These are phyloP conservation scores for Phyllotis vaccarum DNA, from an alignment of 2,797 vertebrate genomes.

Conservation along the genomic window DNA sequence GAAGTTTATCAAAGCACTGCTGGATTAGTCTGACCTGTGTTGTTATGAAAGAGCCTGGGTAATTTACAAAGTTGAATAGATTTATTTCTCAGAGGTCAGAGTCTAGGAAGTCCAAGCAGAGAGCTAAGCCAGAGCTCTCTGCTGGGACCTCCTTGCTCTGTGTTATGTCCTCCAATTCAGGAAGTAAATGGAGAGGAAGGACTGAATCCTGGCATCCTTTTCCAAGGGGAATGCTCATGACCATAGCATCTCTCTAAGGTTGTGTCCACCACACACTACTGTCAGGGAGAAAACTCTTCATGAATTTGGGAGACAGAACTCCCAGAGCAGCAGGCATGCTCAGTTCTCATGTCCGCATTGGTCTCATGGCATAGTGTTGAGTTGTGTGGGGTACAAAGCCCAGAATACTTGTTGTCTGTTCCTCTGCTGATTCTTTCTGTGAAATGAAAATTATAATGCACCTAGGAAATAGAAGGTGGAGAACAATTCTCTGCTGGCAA, in stretches of 20 bases:
- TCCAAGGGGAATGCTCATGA: not conserved
- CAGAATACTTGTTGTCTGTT: not conserved
- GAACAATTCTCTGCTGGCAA: not conserved
- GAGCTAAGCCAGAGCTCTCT: not conserved
- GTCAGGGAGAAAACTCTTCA: not conserved
- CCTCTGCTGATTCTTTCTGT: constrained; percentile 5
- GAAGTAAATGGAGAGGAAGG: not conserved
- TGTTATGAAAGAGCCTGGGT: not conserved
- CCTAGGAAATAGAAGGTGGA: constrained; percentile 5
- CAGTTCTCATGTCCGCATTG: not conserved
- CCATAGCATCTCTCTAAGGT: not conserved
- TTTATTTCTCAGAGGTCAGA: not conserved
- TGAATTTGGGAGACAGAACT: not conserved
- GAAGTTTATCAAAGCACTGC: not conserved
- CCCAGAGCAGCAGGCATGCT: not conserved
- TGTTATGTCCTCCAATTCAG: not conserved
- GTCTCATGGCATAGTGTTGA: not conserved
- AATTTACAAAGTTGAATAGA: not conserved
- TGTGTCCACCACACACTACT: not conserved
- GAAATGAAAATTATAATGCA: not conserved
- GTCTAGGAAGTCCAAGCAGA: not conserved
- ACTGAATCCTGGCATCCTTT: too few species aligned
- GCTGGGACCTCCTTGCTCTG: not conserved
- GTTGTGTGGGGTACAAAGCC: not conserved
- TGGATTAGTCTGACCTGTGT: not conserved